Evolutionary conservation across 2,888 invertebrate genomes (phyloP).

Genomic region (Apeira syringaria): DNA sequence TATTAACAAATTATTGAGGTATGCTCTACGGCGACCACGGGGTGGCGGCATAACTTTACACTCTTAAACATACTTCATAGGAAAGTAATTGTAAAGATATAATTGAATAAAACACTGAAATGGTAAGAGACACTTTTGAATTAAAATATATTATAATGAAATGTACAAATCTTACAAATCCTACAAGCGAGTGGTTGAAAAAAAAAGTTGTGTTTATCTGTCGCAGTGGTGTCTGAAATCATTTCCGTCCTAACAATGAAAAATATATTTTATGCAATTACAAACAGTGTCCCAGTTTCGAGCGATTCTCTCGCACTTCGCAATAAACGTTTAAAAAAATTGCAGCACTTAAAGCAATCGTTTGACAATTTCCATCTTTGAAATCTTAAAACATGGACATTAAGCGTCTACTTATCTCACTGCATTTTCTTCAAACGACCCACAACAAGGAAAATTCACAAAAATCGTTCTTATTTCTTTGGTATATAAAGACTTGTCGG

Average conservation of each 20-base stretch:
- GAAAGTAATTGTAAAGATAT: no score
- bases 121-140: no score
- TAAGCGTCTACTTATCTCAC: constrained; percentile 38
- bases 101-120: no score
- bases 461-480: constrained; percentile 20
- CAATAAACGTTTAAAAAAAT: constrained; percentile 26
- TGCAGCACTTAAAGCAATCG: constrained; percentile 32
- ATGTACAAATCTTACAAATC: no score
- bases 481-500: constrained; percentile 24
- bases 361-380: constrained; percentile 39
- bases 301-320: constrained; percentile 10
- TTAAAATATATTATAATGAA: no score
- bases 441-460: constrained; percentile 7
- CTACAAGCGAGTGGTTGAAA: no score
- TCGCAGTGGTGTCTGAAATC: not conserved
- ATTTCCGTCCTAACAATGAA: not conserved
- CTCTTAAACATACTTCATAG: no score
- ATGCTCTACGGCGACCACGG: no score
- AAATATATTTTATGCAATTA: constrained; percentile 13
- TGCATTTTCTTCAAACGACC: constrained; percentile 30
- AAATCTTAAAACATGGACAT: constrained; percentile 44
- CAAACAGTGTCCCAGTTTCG: constrained; percentile 18
- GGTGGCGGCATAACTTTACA: no score
- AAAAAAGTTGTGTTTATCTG: not conserved
- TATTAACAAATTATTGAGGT: no score